Percentiles rank a stretch among this genome's conserved stretches.
Conservation (phyloP, 2,888 invertebrate genomes). For the Ischnura elegans region DNA sequence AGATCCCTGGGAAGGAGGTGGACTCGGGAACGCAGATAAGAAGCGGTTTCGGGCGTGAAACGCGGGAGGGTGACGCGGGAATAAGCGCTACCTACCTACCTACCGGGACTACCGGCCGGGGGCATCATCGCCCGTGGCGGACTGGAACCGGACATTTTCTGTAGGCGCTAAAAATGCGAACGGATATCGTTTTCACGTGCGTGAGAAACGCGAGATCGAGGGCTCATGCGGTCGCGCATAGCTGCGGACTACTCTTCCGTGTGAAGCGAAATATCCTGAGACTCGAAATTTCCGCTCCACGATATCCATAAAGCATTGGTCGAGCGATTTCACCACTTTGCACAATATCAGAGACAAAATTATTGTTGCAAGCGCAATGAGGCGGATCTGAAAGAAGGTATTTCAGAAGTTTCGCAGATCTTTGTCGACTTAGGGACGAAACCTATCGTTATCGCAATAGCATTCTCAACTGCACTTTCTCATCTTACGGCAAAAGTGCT, state of each 20-base stretch:
- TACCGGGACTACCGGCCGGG: not conserved
- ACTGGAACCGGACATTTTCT: not conserved
- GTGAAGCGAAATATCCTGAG: not conserved
- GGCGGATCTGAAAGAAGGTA: no score
- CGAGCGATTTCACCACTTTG: not conserved
- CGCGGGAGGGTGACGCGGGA: not conserved
- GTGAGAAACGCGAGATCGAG: constrained; percentile 8
- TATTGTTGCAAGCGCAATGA: no score
- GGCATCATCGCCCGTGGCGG: no score
- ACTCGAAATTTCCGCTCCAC: not conserved
- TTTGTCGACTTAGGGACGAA: no score
- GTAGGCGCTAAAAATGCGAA: not conserved
- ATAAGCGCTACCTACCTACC: constrained; percentile 29
- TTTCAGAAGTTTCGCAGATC: no score
- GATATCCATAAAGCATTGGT: not conserved
- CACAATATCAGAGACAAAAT: not conserved
- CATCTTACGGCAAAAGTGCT: no score
- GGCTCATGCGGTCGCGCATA: not conserved
- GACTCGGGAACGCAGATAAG: constrained; percentile 8
- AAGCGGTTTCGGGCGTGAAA: constrained; percentile 49
- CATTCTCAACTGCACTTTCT: no score
- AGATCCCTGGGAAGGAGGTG: constrained; percentile 6
- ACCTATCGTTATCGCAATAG: no score
- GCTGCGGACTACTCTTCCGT: not conserved
- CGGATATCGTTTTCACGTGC: not conserved